A percentile compares a stretch with the other conserved stretches of the same genome.
phyloP scores from a whole-genome alignment of 2,797 vertebrate genomes.

The Cossypha dichroa region DNA sequence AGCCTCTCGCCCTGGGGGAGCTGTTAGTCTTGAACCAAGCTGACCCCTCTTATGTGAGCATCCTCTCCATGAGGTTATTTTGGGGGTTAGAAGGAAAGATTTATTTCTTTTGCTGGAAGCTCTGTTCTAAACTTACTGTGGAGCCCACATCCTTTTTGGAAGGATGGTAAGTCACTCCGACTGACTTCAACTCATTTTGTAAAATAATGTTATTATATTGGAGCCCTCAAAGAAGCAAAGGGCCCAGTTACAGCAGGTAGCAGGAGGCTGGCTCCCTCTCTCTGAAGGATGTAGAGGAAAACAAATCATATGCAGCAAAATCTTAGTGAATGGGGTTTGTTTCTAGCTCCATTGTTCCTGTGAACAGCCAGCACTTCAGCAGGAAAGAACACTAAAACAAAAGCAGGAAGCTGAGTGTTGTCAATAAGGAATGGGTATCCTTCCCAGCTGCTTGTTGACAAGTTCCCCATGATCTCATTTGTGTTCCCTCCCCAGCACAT shows the following conservation, averaged over 20 bases:
- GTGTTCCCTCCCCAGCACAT: not conserved
- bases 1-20: not conserved
- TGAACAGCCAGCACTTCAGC: not conserved
- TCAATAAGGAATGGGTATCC: slow-evolving; percentile 40
- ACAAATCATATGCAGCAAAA: not conserved
- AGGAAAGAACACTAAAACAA: slow-evolving; percentile 62
- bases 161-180: not conserved
- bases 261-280: not conserved
- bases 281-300: not conserved
- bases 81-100: not conserved
- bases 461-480: not conserved
- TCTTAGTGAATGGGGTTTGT: not conserved
- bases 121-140: not conserved
- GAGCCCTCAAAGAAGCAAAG: not conserved
- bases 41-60: not conserved
- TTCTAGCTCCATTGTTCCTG: slow-evolving; percentile 35
- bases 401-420: slow-evolving; percentile 51
- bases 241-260: not conserved
- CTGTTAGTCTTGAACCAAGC: not conserved
- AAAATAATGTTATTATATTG: not conserved
- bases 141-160: not conserved
- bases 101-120: not conserved
- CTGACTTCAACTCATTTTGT: not conserved
- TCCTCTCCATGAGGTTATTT: not conserved
- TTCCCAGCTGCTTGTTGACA: slow-evolving; percentile 49